Percentiles rank a stretch among this genome's conserved stretches.
Conservation (phyloP, 2,113 vertebrate genomes). For the Centropristis striata region DNA sequence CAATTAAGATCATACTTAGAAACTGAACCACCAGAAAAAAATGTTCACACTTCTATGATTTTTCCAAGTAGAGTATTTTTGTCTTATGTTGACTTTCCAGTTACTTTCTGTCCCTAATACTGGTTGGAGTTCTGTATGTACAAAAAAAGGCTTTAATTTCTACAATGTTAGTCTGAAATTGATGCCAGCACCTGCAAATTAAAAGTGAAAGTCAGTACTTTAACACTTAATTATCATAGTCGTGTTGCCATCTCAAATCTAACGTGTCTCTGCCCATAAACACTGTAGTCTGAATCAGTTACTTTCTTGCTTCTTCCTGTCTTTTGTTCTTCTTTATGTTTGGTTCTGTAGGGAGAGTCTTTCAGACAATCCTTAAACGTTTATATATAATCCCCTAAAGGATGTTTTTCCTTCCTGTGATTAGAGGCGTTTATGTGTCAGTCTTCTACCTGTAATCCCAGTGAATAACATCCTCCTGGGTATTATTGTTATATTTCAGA, state of each 20-base stretch:
- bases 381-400: slow-evolving; percentile 31
- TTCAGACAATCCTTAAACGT: neutral
- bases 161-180: too few species aligned
- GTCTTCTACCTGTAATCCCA: slow-evolving; percentile 34
- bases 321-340: slow-evolving; percentile 7
- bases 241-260: neutral
- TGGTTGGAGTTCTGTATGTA: too few species aligned
- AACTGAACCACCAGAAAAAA: too few species aligned
- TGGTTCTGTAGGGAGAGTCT: neutral
- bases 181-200: neutral
- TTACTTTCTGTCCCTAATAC: too few species aligned
- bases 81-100: too few species aligned
- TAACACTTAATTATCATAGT: neutral
- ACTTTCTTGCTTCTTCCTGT: neutral
- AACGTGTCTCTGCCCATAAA: neutral
- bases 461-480: slow-evolving; percentile 15
- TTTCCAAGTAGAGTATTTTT: too few species aligned
- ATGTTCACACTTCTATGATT: too few species aligned
- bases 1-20: too few species aligned
- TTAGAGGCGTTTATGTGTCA: slow-evolving; percentile 30
- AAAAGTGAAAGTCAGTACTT: neutral
- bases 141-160: too few species aligned
- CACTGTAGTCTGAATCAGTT: neutral
- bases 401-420: slow-evolving; percentile 14
- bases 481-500: slow-evolving; percentile 10